Evolutionary conservation across 2,113 vertebrate genomes (phyloP).

Genomic region (Anarhynchus alexandrinus): DNA sequence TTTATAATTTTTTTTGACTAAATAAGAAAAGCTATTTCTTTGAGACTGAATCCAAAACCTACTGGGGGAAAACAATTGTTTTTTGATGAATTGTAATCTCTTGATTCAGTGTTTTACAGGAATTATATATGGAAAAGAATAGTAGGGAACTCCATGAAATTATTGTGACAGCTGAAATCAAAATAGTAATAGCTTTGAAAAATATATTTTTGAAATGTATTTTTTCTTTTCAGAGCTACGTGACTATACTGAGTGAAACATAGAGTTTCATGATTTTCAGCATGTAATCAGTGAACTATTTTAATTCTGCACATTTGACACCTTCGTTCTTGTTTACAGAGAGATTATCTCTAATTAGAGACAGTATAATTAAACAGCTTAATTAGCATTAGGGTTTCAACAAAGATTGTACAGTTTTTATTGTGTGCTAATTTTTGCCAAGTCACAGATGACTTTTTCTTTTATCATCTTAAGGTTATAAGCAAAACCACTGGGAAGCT

Average conservation of each 20-base stretch:
- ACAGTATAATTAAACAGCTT: background rate
- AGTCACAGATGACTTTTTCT: background rate
- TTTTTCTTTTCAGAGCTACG: background rate
- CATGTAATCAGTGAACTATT: background rate
- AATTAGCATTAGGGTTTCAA: background rate
- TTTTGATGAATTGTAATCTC: background rate
- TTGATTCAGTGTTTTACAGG: background rate
- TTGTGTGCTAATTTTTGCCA: background rate
- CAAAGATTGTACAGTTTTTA: background rate
- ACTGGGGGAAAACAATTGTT: background rate
- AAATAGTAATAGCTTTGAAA: background rate
- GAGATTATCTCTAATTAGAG: slow-evolving; percentile 31
- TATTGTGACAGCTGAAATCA: slow-evolving; percentile 47
- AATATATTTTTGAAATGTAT: background rate
- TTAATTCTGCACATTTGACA: background rate
- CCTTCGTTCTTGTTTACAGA: slow-evolving; percentile 21
- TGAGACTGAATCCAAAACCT: background rate
- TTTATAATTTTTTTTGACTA: background rate
- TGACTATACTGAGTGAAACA: background rate
- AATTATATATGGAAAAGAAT: slow-evolving; percentile 23
- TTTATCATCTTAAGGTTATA: background rate
- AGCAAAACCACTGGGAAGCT: background rate
- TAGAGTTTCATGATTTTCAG: background rate
- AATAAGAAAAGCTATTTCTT: background rate
- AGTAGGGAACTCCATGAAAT: slow-evolving; percentile 31